phyloP scores from a whole-genome alignment of 2,797 vertebrate genomes.

The Macrochelys suwanniensis region DNA sequence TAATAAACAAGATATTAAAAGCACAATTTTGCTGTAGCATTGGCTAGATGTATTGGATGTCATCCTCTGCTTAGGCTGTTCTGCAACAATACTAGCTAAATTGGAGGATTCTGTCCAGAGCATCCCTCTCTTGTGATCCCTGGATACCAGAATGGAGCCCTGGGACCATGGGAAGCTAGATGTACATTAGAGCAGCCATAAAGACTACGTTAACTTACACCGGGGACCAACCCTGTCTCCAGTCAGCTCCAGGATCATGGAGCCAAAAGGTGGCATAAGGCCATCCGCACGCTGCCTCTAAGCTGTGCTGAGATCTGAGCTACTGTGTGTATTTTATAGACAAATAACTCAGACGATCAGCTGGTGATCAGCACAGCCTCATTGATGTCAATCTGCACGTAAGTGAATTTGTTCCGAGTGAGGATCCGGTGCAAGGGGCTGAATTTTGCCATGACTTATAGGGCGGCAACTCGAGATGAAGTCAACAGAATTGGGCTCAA shows the following conservation, averaged over 20 bases:
- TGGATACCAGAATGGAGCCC: rapidly evolving
- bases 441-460: background rate
- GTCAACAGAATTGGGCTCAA: background rate
- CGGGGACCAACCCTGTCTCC: background rate
- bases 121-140: background rate
- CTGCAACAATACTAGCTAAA: no score
- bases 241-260: background rate
- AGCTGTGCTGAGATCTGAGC: background rate
- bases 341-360: background rate
- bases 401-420: background rate
- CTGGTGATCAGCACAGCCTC: background rate
- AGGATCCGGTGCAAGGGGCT: background rate
- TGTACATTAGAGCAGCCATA: background rate
- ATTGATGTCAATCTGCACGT: background rate
- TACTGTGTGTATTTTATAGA: background rate
- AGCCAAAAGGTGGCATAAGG: background rate
- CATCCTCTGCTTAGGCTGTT: background rate
- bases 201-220: background rate
- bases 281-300: background rate
- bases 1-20: conserved; percentile 23
- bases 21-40: background rate
- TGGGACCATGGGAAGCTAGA: background rate
- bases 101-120: background rate
- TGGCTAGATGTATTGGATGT: background rate
- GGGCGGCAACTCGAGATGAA: background rate